Conservation (phyloP, 2,888 invertebrate genomes). For the Eupeodes luniger region DNA sequence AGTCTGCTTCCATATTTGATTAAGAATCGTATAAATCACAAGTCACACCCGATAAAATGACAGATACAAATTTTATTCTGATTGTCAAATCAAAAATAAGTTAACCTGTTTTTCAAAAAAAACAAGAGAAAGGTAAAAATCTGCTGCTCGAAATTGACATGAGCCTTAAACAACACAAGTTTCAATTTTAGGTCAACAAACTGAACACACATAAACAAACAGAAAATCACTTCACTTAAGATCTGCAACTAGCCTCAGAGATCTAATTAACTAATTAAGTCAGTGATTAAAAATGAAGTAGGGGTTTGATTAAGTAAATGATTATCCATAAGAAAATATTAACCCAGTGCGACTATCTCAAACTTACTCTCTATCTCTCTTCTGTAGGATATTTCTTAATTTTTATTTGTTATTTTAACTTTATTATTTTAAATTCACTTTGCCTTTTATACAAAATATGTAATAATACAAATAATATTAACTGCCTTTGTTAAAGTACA, state of each 20-base stretch:
- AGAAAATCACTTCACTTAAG: conserved; percentile 5
- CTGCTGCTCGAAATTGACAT: no score
- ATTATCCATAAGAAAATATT: conserved; percentile 3
- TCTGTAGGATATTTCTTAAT: not conserved
- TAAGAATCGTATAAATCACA: no score
- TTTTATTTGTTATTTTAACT: conserved; percentile 20
- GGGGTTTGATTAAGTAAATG: not conserved
- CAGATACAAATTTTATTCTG: no score
- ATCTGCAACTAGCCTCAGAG: not conserved
- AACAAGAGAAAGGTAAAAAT: no score
- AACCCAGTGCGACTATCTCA: conserved; percentile 14
- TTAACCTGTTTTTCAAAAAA: no score
- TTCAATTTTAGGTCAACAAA: no score
- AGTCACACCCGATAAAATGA: no score
- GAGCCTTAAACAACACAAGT: no score
- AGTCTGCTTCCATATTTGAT: no score
- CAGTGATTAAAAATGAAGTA: not conserved
- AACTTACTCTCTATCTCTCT: not conserved
- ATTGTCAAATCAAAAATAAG: no score
- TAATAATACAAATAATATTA: not conserved
- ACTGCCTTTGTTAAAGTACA: conserved; percentile 68
- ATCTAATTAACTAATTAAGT: conserved; percentile 15
- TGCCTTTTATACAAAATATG: not conserved
- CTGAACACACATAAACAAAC: not conserved
- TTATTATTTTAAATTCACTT: not conserved